Evolutionary conservation across 1,140 invertebrate species (phyloP).

Genomic region (Drosophila sulfurigaster): DNA sequence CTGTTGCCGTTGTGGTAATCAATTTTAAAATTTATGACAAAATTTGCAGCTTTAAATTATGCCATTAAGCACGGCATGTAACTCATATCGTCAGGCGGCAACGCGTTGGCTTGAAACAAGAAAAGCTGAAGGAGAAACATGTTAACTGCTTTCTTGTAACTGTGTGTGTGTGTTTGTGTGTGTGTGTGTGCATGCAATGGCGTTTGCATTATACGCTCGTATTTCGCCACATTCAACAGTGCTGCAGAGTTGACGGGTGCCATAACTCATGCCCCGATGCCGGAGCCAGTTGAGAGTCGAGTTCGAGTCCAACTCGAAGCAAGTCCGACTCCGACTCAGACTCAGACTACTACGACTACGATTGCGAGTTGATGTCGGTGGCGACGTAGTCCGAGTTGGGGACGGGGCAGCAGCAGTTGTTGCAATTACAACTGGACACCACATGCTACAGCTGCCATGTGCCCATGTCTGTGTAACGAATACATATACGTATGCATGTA

Average conservation of each 20-base stretch:
- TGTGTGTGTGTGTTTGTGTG: conserved; percentile 39
- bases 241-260: conserved; percentile 79
- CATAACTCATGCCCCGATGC: conserved; percentile 78
- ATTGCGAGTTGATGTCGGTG: conserved; percentile 19
- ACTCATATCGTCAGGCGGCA: conserved; percentile 83
- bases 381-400: conserved; percentile 10
- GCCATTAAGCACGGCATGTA: conserved; percentile 85
- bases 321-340: conserved; percentile 14
- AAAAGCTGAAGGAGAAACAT: conserved; percentile 80
- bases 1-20: conserved; percentile 77
- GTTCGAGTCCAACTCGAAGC: conserved; percentile 7
- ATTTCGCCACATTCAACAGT: conserved; percentile 83
- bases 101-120: conserved; percentile 78
- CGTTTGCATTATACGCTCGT: conserved; percentile 83
- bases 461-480: conserved; percentile 42
- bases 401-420: conserved; percentile 69
- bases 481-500: neutral
- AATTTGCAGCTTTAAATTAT: conserved; percentile 85
- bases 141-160: conserved; percentile 75
- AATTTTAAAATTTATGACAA: conserved; percentile 85
- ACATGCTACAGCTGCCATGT: conserved; percentile 79
- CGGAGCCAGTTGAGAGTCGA: conserved; percentile 31
- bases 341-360: neutral
- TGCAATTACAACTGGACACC: conserved; percentile 83
- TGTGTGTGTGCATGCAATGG: conserved; percentile 73